These are phyloP conservation scores for Uropsilus gracilis DNA, from an alignment of 2,113 vertebrate genomes.

Conservation along the genomic window DNA sequence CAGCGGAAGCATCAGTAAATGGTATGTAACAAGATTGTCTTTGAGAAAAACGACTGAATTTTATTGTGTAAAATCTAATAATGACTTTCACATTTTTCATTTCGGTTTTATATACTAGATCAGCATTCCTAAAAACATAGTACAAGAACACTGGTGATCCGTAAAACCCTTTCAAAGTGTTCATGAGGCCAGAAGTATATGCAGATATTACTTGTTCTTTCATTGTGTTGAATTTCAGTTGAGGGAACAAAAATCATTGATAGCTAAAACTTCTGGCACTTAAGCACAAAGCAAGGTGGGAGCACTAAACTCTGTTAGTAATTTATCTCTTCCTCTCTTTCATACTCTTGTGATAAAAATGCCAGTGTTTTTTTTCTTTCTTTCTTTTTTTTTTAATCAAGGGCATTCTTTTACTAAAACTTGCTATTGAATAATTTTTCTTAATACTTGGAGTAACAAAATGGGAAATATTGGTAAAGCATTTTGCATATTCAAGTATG, in stretches of 20 bases:
- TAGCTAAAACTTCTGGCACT: background rate
- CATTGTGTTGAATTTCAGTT: background rate
- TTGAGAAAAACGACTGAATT: slow-evolving; percentile 39
- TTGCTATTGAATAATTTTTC: slow-evolving; percentile 22
- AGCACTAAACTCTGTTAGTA: background rate
- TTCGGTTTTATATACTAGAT: background rate
- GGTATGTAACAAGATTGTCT: slow-evolving; percentile 81
- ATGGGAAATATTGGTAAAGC: background rate
- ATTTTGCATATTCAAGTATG: background rate
- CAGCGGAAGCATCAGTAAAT: slow-evolving; percentile 83
- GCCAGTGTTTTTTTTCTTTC: background rate
- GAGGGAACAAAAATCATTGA: background rate
- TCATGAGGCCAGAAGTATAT: slow-evolving; percentile 3
- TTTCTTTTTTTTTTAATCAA: background rate
- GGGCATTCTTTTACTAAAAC: slow-evolving; percentile 3
- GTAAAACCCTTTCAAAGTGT: background rate
- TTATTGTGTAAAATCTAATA: slow-evolving; percentile 46
- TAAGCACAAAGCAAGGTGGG: background rate
- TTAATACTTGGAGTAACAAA: slow-evolving; percentile 38
- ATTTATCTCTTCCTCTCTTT: background rate
- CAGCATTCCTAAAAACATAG: background rate
- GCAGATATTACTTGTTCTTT: slow-evolving; percentile 35
- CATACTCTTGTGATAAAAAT: background rate
- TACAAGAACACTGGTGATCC: background rate
- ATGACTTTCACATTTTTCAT: slow-evolving; percentile 32